Base-by-base conservation (phyloP, 2,113 vertebrate genomes). In the Cathartes aura region DNA sequence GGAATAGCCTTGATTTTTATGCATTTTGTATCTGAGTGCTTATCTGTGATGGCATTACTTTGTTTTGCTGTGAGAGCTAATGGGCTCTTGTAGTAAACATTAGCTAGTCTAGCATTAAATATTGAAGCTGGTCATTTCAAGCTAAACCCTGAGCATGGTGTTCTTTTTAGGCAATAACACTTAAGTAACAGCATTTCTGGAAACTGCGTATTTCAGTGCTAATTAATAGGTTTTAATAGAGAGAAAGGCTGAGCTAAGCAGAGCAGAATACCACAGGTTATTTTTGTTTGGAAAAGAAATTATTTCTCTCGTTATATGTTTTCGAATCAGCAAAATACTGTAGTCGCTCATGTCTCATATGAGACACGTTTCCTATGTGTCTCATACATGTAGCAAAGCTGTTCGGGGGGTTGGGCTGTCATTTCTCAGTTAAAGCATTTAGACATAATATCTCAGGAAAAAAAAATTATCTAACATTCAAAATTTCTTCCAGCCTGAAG, bases 401-500 rank as follows among this genome's bases (percentile, higher is more conserved):
- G 9, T 75, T 63, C 1, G 4, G 58, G 17, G 20, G 6, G 12
- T 71, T 70, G 53, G 26, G 42, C 47, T 91, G 55, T 83, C 36
- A 43, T 34, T 81, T 64, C 82, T 68, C 21, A 43, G 45, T 48
- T 76, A 74, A 75, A 84, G 24, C 38, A 48, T 86, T 93, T 75
- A 93, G 24, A 53, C 22, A 32, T 18, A 45, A 2, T 66, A 62
- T 18, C 19, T 67, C 58, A 52, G 53, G 34, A 9, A 45, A 86
- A 75, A 34, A 66, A 56, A 23, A 71, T 48, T 24, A 53, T 32
- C 29, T 70, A 43, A 47, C 19, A 50, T 50, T 74, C 9, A 64
- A 2, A 89, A 40, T 40, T 40, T 76, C 78, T 79, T 79, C 82
- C 38, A 94, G 78, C 42, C 48, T 76, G 15, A 90, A 94, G 67